Evolutionary conservation across 2,113 vertebrate genomes (phyloP).

Genomic region (Hydrolagus affinis): DNA sequence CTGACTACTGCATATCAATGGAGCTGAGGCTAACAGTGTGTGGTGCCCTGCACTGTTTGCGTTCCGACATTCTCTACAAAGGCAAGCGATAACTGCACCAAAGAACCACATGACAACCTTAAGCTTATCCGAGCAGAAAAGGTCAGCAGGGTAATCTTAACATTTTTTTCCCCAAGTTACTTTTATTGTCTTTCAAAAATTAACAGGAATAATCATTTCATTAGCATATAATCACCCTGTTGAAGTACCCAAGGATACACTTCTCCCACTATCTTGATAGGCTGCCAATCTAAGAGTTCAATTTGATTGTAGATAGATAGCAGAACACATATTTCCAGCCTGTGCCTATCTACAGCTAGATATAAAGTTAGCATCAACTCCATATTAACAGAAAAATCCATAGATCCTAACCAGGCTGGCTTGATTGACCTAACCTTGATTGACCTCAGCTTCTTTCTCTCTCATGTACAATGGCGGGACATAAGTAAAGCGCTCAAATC

Average conservation of each 20-base stretch:
- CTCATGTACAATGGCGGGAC: neutral
- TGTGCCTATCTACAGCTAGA: neutral
- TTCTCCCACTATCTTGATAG: neutral
- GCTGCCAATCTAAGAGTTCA: neutral
- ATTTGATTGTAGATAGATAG: neutral
- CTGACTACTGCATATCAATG: neutral
- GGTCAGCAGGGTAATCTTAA: neutral
- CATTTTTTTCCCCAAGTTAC: neutral
- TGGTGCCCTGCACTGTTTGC: neutral
- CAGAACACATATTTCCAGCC: neutral
- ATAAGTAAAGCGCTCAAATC: neutral
- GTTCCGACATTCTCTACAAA: neutral
- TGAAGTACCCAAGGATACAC: too few relatives aligned
- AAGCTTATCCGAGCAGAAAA: neutral
- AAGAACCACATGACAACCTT: neutral
- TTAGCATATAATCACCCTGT: neutral
- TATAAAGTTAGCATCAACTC: neutral
- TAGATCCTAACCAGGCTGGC: neutral
- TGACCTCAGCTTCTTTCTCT: neutral
- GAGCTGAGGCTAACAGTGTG: neutral
- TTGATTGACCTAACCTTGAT: too few relatives aligned
- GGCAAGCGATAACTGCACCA: neutral
- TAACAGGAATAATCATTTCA: neutral
- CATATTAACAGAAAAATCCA: neutral
- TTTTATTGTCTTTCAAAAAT: neutral